Evolutionary conservation across 2,797 vertebrate species (phyloP), one percentile per base, ranked within the genome.

Genomic region (Paratrypauchen microcephalus): DNA sequence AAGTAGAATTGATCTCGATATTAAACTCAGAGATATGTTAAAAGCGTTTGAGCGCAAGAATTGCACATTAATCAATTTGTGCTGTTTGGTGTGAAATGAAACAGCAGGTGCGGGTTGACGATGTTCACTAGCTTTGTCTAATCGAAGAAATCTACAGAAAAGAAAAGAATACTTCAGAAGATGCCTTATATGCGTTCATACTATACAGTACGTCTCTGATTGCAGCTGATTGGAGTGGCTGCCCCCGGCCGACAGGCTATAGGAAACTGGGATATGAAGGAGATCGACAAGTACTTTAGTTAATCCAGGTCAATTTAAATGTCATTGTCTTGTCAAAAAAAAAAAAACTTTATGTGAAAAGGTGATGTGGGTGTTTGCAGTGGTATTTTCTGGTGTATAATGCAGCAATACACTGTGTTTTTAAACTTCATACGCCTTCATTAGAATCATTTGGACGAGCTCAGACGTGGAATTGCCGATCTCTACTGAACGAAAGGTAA

Each of bases 61-160:
- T 65, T 6, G 62, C 23, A 71, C 24, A 39, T 48, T 15, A 60
- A 55, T 71, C 47, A n/a, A 24, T 57, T 26, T 60, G 55, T 50
- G 26, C 21, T 50, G 65, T 60, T 66, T 7, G n/a, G 60, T 5
- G 32, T 69, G 47, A 69, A 56, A 65, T 70, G 30, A 57, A 65
- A 56, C 45, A 26, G 11, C 26, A 5, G 18, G 24, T 60, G 52
- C 28, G 47, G 8, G 48, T 26, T 48, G 60, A 52, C 7, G 39
- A 21, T 23, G 11, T 24, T 18, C 19, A 39, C 28, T 16, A 28
- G 59, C 16, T 56, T 65, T 45, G 18, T 2, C 16, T 65, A 65
- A 65, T 65, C 45, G 12, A 18, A 11, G 24, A 65, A 19, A 21
- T 55, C 54, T 41, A 47, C 2, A 36, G 23, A 47, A 52, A 45